Percentiles rank a stretch among this genome's conserved stretches.
Evolutionary conservation across 2,888 invertebrate genomes (phyloP).

Genomic region (Abrostola tripartita): DNA sequence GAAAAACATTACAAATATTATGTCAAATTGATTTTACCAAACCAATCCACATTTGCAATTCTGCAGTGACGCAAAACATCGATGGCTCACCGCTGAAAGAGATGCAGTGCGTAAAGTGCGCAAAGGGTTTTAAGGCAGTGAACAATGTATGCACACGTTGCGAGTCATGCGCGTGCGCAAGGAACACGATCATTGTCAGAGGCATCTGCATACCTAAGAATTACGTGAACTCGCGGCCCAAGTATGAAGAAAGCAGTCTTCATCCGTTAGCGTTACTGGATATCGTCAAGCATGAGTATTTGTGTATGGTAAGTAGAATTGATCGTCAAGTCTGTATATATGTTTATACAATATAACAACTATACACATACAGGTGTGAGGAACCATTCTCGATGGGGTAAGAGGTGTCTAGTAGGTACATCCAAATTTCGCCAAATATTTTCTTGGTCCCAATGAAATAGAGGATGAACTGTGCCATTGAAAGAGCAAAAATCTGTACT

Average conservation of each 20-base stretch:
- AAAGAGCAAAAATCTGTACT: too few species aligned
- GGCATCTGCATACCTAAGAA: slow-evolving; percentile 74
- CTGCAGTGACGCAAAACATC: slow-evolving; percentile 78
- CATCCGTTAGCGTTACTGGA: slow-evolving; percentile 73
- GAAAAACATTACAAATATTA: too few species aligned
- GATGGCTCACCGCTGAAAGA: slow-evolving; percentile 81
- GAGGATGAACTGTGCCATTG: too few species aligned
- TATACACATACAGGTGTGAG: too few species aligned
- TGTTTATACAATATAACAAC: too few species aligned
- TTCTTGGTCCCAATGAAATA: too few species aligned
- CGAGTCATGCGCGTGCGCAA: slow-evolving; percentile 71
- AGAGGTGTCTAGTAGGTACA: too few species aligned
- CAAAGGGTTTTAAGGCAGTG: slow-evolving; percentile 70
- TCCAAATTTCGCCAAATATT: too few species aligned
- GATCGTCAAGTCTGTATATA: background rate
- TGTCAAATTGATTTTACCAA: background rate
- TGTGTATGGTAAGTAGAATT: slow-evolving; percentile 74
- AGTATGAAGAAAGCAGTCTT: slow-evolving; percentile 69
- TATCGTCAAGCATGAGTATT: slow-evolving; percentile 77
- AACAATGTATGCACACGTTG: slow-evolving; percentile 75
- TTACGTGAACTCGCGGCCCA: slow-evolving; percentile 72
- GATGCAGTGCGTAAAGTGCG: slow-evolving; percentile 80
- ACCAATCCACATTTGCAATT: background rate
- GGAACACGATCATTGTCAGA: slow-evolving; percentile 68
- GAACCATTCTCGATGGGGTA: too few species aligned